phyloP scores from a whole-genome alignment of 2,113 vertebrate species.

The Origma solitaria region DNA sequence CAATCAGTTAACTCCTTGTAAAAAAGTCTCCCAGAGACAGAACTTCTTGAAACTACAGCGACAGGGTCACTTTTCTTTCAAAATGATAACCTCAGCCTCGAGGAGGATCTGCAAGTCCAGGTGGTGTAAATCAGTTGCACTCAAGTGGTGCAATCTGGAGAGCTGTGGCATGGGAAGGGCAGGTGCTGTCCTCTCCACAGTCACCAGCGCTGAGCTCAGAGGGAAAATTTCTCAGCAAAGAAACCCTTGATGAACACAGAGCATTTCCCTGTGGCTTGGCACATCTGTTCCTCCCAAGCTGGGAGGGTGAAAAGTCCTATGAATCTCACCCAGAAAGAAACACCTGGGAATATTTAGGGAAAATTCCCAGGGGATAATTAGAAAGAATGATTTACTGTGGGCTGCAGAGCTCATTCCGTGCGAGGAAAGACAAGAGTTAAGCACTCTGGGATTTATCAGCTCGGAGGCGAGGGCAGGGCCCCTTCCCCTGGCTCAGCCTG shows the following conservation, averaged over 20 bases:
- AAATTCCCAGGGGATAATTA: neutral
- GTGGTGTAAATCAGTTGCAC: slow-evolving; percentile 1
- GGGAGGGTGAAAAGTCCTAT: neutral
- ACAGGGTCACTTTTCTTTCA: neutral
- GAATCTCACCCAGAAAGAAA: neutral
- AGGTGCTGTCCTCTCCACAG: neutral
- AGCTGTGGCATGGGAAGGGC: slow-evolving; percentile 3
- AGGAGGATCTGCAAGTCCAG: neutral
- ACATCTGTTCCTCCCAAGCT: neutral
- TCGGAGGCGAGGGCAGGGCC: neutral
- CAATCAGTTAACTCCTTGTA: slow-evolving; percentile 16
- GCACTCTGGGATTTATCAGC: neutral
- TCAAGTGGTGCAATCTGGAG: neutral
- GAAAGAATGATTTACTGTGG: neutral
- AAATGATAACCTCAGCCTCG: neutral
- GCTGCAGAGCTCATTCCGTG: neutral
- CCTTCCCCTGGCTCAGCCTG: neutral
- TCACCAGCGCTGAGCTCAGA: neutral
- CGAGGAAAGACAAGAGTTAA: neutral
- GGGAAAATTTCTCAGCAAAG: neutral
- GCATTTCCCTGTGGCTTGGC: neutral
- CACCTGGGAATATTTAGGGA: too few species aligned
- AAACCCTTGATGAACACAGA: neutral
- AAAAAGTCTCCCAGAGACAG: neutral
- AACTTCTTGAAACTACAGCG: neutral